phyloP scores from a whole-genome alignment of 1,140 invertebrate genomes.

The Anoplophora glabripennis region DNA sequence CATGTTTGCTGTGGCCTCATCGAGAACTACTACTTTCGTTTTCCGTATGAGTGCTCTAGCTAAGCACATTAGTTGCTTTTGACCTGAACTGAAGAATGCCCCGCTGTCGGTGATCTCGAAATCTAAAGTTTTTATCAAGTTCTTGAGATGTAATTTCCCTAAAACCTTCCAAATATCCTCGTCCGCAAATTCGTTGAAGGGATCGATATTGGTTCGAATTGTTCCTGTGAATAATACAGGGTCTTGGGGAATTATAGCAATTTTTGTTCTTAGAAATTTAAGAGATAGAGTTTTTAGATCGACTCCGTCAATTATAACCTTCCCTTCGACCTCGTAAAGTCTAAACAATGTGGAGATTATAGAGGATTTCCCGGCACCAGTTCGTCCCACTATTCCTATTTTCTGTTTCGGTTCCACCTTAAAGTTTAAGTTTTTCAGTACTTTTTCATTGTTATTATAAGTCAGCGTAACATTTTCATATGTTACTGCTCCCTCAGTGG shows the following conservation, averaged over 20 bases:
- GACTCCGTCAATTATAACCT: conserved; percentile 65
- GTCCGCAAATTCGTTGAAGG: conserved; percentile 55
- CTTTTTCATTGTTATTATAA: conserved; percentile 64
- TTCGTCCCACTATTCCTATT: conserved; percentile 43
- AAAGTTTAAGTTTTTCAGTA: conserved; percentile 64
- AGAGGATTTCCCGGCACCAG: conserved; percentile 71
- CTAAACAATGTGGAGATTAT: conserved; percentile 72
- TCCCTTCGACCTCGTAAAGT: conserved; percentile 59
- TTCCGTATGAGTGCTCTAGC: conserved; percentile 71
- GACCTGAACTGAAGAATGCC: conserved; percentile 72
- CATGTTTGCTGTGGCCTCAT: conserved; percentile 72
- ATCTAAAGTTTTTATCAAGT: conserved; percentile 36
- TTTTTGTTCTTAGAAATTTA: conserved; percentile 54
- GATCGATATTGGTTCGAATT: conserved; percentile 58
- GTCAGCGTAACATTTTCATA: conserved; percentile 62
- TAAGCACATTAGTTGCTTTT: conserved; percentile 76
- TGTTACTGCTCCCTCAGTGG: conserved; percentile 22
- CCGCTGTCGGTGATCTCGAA: conserved; percentile 61
- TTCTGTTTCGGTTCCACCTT: conserved; percentile 62
- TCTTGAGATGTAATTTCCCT: conserved; percentile 43
- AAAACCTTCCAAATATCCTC: conserved; percentile 42
- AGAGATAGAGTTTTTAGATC: conserved; percentile 62
- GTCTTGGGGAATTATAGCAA: conserved; percentile 66
- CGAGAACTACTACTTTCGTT: conserved; percentile 75
- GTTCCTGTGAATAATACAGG: conserved; percentile 61